Percentiles rank a stretch among this genome's conserved stretches.
Evolutionary conservation across 2,797 vertebrate species (phyloP).

Genomic region (Phoebastria nigripes): DNA sequence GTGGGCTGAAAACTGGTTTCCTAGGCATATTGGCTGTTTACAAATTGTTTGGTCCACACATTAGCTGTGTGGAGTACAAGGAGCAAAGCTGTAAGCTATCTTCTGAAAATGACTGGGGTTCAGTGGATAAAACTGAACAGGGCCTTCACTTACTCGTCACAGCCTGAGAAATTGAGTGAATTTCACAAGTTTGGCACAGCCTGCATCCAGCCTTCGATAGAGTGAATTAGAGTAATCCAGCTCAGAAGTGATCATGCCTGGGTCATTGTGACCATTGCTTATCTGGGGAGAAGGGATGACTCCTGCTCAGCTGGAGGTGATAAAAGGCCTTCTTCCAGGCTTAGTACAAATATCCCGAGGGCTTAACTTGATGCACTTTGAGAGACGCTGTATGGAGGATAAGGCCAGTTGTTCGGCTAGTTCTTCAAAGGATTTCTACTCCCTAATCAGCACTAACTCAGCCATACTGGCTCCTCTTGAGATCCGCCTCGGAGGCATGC

Average conservation of each 20-base stretch:
- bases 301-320: constrained; percentile 14
- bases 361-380: background rate
- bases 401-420: background rate
- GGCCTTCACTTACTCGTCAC: background rate
- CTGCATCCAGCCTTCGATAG: background rate
- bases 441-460: constrained; percentile 33
- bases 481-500: background rate
- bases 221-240: background rate
- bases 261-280: constrained; percentile 46
- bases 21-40: background rate
- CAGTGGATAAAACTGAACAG: background rate
- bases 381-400: background rate
- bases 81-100: background rate
- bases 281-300: background rate
- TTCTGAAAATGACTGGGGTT: background rate
- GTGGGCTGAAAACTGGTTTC: background rate
- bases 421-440: constrained; percentile 25
- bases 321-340: constrained; percentile 4
- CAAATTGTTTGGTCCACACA: background rate
- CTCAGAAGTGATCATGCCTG: background rate
- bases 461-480: background rate
- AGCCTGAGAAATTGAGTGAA: background rate
- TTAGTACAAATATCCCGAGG: background rate
- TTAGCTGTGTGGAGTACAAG: background rate
- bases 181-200: background rate